A percentile compares a stretch with the other conserved stretches of the same genome.
These are phyloP conservation scores for Polylopha cassiicola DNA, from an alignment of 2,888 invertebrate genomes.

Conservation along the genomic window DNA sequence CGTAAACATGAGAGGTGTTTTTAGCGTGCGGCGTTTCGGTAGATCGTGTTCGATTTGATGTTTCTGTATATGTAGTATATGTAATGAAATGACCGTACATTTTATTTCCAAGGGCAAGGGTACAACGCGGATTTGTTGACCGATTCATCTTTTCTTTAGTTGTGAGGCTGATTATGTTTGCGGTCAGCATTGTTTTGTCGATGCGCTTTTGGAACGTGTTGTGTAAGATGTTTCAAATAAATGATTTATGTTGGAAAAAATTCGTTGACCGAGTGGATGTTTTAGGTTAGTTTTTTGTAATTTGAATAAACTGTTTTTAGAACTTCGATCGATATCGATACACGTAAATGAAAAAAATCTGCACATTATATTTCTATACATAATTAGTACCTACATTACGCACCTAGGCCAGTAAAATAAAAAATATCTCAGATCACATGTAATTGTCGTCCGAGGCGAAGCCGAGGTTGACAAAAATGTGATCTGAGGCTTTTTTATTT, in stretches of 20 bases:
- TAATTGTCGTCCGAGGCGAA: too few species aligned
- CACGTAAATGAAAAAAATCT: too few species aligned
- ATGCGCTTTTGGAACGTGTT: conserved; percentile 39
- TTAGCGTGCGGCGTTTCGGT: conserved; percentile 27
- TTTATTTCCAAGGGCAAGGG: conserved; percentile 69
- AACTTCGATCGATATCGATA: too few species aligned
- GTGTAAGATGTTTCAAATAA: conserved; percentile 28
- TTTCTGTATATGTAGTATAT: conserved; percentile 40
- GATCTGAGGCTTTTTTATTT: too few species aligned
- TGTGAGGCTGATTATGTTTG: conserved; percentile 35
- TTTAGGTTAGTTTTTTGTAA: too few species aligned
- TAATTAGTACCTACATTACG: too few species aligned
- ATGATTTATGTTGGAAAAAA: conserved; percentile 28
- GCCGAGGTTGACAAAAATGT: too few species aligned
- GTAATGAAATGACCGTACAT: conserved; percentile 57
- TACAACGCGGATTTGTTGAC: conserved; percentile 57
- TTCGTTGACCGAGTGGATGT: conserved; percentile 7
- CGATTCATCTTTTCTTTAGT: conserved; percentile 47
- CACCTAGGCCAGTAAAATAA: too few species aligned
- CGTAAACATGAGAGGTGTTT: conserved; percentile 27
- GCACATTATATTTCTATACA: too few species aligned
- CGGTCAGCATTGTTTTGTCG: conserved; percentile 51
- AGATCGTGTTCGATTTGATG: conserved; percentile 54
- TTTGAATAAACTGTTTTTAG: too few species aligned
- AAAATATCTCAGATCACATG: too few species aligned